Base-by-base conservation (phyloP, 2,113 vertebrate genomes). In the Sitta europaea region DNA sequence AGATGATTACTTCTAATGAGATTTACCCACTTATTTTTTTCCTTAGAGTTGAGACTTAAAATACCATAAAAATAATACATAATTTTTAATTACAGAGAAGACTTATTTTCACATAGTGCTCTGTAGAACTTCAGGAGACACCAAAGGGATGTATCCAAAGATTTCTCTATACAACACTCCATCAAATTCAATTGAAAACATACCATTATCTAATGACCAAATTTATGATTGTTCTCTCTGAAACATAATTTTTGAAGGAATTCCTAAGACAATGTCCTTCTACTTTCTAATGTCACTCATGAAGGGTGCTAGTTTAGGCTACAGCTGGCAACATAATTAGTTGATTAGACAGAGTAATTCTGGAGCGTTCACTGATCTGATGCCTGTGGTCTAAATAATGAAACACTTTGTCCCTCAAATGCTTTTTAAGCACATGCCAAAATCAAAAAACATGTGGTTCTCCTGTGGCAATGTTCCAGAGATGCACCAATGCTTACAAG, bases 1-100 rank as follows among this genome's bases (percentile, higher is more conserved):
- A 96, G 67, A 86, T 63, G 6, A 93, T 93, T 95, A 63, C 28
- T 73, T 74, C 73, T 90, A 96, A 94, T 50, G n/a, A 93, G 63
- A 90, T 92, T 88, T 61, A 88, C 57, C 66, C 28, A 38, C 9
- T 51, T 24, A n/a, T 35, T 67, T 58, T 58, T 51, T 29, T 35
- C 22, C 16, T 75, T 45, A 53, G 25, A 72, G 25, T 14, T 72
- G 35, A 54, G 33, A 70, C 9, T 83, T 78, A 50, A 91, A 87
- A 59, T 12, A 45, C 25, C 12, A 45, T 28, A 55, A 75, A 90
- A 94, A 50, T 20, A 77, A 67, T 24, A 38, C 4, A 58, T 43
- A 25, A 2, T 27, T 40, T 76, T 91, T 42, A 59, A 63, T 84
- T 89, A 89, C 8, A 91, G 27, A 51, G 42, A 71, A 54, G 7